phyloP scores from a whole-genome alignment of 2,888 invertebrate species.

The Aproaerema taeniolella region DNA sequence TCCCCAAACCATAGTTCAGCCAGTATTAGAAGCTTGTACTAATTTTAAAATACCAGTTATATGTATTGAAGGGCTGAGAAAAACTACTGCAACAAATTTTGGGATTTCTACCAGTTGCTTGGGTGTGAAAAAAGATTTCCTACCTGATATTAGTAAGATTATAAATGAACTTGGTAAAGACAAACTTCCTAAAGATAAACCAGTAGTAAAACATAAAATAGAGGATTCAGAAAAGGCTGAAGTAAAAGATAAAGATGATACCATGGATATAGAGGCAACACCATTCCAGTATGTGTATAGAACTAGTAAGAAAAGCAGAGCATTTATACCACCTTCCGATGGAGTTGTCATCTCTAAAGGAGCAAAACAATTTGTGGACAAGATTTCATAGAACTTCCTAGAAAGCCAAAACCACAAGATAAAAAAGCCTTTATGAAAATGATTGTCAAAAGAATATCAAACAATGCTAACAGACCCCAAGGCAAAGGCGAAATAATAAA shows the following conservation, averaged over 20 bases:
- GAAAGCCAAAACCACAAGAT: slow-evolving; percentile 26
- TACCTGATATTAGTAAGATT: slow-evolving; percentile 32
- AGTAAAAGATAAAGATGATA: slow-evolving; percentile 16
- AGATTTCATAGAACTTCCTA: slow-evolving; percentile 49
- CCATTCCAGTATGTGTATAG: slow-evolving; percentile 48
- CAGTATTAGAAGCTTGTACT: slow-evolving; percentile 50
- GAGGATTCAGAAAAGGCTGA: slow-evolving; percentile 16
- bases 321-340: slow-evolving; percentile 49
- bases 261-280: slow-evolving; percentile 12
- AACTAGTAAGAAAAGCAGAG: slow-evolving; percentile 46
- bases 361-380: slow-evolving; percentile 44
- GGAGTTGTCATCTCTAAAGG: slow-evolving; percentile 12
- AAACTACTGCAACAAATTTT: slow-evolving; percentile 37
- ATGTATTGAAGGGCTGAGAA: slow-evolving; percentile 52
- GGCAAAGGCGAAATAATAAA: slow-evolving; percentile 33
- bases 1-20: slow-evolving; percentile 57
- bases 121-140: slow-evolving; percentile 40
- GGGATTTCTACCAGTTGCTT: slow-evolving; percentile 63
- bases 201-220: slow-evolving; percentile 9
- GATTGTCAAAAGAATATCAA: slow-evolving; percentile 56
- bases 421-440: slow-evolving; percentile 50
- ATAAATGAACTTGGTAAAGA: slow-evolving; percentile 35
- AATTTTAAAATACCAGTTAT: slow-evolving; percentile 43
- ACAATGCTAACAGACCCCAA: slow-evolving; percentile 57
- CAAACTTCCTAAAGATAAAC: slow-evolving; percentile 17